A percentile compares a stretch with the other conserved stretches of the same genome.
Conservation (phyloP, 1,140 invertebrate species). For the Lineus longissimus region DNA sequence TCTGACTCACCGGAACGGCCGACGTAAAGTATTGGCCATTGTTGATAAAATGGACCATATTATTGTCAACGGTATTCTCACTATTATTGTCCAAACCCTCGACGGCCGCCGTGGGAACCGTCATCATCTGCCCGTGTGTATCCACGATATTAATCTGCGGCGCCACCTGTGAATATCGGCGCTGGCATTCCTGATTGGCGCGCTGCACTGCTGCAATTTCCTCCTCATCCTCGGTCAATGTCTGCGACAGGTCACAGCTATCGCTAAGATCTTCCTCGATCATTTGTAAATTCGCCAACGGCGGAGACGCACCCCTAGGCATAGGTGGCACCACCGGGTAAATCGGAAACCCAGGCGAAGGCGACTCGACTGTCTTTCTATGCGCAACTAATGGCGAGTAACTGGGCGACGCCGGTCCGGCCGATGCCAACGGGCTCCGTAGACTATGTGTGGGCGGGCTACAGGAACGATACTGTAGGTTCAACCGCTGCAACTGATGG, state of each 20-base stretch:
- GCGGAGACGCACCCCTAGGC: constrained; percentile 44
- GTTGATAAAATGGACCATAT: neutral
- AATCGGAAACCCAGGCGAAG: neutral
- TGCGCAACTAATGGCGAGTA: neutral
- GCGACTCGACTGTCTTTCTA: neutral
- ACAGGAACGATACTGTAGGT: constrained; percentile 41
- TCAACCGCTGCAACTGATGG: constrained; percentile 55
- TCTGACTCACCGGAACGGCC: neutral
- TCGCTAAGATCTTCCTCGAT: constrained; percentile 72
- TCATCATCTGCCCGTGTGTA: constrained; percentile 60
- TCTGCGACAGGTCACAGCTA: constrained; percentile 38
- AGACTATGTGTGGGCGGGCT: constrained; percentile 14
- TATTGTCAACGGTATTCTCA: neutral
- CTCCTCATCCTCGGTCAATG: constrained; percentile 11
- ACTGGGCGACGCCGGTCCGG: neutral
- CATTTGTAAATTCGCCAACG: constrained; percentile 71
- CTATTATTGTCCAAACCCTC: neutral
- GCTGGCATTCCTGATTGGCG: constrained; percentile 24
- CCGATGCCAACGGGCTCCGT: neutral
- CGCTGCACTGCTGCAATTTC: constrained; percentile 20
- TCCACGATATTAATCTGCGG: constrained; percentile 90
- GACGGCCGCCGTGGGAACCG: neutral
- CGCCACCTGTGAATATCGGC: constrained; percentile 22
- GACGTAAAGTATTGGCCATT: constrained; percentile 3
- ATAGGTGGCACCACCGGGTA: constrained; percentile 23